Evolutionary conservation across 2,797 vertebrate genomes (phyloP), one percentile per base, ranked within the genome.

Genomic region (Decapterus maruadsi): DNA sequence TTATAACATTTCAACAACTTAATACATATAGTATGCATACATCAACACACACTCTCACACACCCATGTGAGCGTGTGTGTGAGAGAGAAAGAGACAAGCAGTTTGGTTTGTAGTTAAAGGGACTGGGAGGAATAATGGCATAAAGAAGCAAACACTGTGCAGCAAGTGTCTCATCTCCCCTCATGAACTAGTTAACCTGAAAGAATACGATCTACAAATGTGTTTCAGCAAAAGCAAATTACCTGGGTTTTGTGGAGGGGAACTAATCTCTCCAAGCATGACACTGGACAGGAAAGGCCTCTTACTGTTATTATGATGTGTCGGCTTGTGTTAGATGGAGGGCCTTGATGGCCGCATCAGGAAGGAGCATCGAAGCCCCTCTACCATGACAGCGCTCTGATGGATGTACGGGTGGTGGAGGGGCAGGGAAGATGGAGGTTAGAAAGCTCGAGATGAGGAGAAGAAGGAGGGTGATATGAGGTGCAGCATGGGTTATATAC

Each of bases 281-380:
- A 96, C 95, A 95, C 92, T 89, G 94, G 95, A 95, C 94, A 95
- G 94, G 94, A 95, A 93, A 93, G 94, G 93, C 93, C 95, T 95
- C 95, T 96, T 95, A 95, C 93, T 95, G 94, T 95, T 95, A 96
- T 96, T 96, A 95, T 95, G 94, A 95, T 94, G 93, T 95, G 95
- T 96, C 94, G 92, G 91, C 93, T 95, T 84, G 87, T 85, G 94
- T 95, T 96, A 96, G 94, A 94, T 93, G 85, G 90, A 93, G 91
- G 93, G 92, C 90, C 93, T 88, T 95, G 94, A 96, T 93, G 94
- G 90, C 90, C 93, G 84, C 90, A 92, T 92, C 91, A 92, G 85
- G 86, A 93, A 89, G 90, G 82, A 91, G 90, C 89, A 86, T 87
- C 79, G 88, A 84, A 90, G 92, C 92, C 86, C 89, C 90, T 92